Conservation (phyloP, 2,797 vertebrate species). For the Rachycentron canadum region DNA sequence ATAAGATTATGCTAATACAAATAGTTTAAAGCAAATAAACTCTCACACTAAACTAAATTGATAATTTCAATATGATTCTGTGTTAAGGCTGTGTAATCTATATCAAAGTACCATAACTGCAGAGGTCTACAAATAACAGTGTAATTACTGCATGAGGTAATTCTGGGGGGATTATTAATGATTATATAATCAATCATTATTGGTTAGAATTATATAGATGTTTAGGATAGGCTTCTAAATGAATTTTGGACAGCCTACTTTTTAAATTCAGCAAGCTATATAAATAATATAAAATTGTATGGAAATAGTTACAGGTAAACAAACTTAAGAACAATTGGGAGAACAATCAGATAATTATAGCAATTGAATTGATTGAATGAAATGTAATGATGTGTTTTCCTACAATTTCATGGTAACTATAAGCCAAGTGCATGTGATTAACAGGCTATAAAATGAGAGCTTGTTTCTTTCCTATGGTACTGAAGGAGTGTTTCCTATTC, state of each 20-base stretch:
- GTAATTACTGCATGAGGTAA: not conserved
- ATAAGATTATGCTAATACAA: not conserved
- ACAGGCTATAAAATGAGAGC: not conserved
- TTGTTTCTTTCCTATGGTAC: no score
- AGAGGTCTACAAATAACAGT: not conserved
- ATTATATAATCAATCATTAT: not conserved
- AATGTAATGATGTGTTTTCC: not conserved
- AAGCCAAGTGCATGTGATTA: not conserved
- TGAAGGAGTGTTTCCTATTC: no score
- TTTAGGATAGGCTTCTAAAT: not conserved
- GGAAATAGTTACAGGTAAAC: not conserved
- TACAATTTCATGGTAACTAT: not conserved
- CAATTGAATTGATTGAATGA: no score
- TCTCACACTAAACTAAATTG: no score
- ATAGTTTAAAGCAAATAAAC: not conserved
- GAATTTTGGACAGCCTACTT: not conserved
- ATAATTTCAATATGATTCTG: not conserved
- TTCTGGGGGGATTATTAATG: not conserved
- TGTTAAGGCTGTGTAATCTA: not conserved
- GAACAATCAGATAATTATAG: slow-evolving; percentile 1
- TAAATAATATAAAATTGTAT: not conserved
- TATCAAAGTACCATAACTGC: not conserved
- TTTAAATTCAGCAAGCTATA: not conserved
- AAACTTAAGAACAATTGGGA: not conserved
- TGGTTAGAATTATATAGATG: not conserved